Conservation (phyloP, 2,113 vertebrate species). For the Hippoglossus stenolepis region DNA sequence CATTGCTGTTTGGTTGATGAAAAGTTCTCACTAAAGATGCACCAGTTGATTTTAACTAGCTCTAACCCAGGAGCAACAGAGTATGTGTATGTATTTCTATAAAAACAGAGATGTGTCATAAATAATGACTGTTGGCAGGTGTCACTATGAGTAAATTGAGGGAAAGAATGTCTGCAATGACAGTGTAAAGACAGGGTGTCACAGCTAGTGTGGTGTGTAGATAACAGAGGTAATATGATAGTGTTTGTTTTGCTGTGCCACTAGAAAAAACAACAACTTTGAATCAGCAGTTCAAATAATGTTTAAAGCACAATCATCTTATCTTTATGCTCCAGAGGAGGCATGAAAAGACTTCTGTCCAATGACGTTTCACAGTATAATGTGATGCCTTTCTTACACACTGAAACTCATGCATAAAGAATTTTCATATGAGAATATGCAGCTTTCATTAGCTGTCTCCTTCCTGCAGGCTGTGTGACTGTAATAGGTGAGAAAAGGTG, state of each 20-base stretch:
- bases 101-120: background rate
- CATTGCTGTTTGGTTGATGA: too few species aligned
- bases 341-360: conserved; percentile 12
- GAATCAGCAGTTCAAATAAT: conserved; percentile 13
- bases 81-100: background rate
- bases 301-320: conserved; percentile 33
- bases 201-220: conserved; percentile 3
- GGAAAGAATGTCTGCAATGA: background rate
- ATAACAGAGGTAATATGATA: background rate
- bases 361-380: conserved; percentile 38
- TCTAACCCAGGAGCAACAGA: too few species aligned
- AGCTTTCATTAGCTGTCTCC: background rate
- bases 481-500: conserved; percentile 16
- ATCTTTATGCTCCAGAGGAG: conserved; percentile 21
- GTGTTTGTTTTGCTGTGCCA: background rate
- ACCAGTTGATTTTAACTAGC: too few species aligned
- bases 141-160: background rate
- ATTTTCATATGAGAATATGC: background rate
- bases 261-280: background rate
- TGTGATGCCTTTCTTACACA: conserved; percentile 4
- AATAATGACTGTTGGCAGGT: conserved; percentile 11
- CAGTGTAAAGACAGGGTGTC: conserved; percentile 2
- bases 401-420: conserved; percentile 11
- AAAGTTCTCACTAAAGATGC: too few species aligned
- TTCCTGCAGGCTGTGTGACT: background rate